These are phyloP conservation scores for Drosophila eohydei DNA, from an alignment of 2,888 invertebrate genomes.

Conservation along the genomic window DNA sequence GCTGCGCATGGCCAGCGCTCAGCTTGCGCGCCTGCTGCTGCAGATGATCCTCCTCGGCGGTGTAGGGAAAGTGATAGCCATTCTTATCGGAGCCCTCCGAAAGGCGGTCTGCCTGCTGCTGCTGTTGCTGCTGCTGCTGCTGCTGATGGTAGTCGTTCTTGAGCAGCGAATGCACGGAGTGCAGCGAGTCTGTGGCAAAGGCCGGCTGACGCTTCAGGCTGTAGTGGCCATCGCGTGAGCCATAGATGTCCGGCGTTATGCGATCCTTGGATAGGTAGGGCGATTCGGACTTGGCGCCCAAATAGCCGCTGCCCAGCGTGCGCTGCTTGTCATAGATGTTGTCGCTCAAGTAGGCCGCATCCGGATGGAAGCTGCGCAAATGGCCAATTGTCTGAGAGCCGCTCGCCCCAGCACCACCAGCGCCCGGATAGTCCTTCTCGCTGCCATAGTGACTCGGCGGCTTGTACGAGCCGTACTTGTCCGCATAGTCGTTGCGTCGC, in stretches of 20 bases:
- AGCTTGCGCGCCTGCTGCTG: constrained; percentile 82
- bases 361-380: constrained; percentile 83
- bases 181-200: constrained; percentile 82
- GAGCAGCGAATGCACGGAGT: constrained; percentile 84
- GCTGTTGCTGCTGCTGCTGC: constrained; percentile 83
- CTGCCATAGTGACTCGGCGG: constrained; percentile 84
- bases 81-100: constrained; percentile 91
- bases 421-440: constrained; percentile 82
- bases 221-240: constrained; percentile 83
- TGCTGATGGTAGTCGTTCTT: constrained; percentile 85
- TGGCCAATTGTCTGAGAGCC: constrained; percentile 84
- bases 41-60: constrained; percentile 92
- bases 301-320: constrained; percentile 79
- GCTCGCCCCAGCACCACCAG: constrained; percentile 60
- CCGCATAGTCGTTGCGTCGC: constrained; percentile 82
- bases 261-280: constrained; percentile 85
- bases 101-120: constrained; percentile 87
- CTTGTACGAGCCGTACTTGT: constrained; percentile 83
- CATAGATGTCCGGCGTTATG: constrained; percentile 84
- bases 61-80: constrained; percentile 94
- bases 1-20: constrained; percentile 65
- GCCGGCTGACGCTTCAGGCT: constrained; percentile 82
- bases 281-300: constrained; percentile 82
- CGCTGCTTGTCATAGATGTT: constrained; percentile 84
- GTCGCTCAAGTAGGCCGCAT: constrained; percentile 83